Evolutionary conservation across 2,113 vertebrate species (phyloP).

Genomic region (Clarias gariepinus): DNA sequence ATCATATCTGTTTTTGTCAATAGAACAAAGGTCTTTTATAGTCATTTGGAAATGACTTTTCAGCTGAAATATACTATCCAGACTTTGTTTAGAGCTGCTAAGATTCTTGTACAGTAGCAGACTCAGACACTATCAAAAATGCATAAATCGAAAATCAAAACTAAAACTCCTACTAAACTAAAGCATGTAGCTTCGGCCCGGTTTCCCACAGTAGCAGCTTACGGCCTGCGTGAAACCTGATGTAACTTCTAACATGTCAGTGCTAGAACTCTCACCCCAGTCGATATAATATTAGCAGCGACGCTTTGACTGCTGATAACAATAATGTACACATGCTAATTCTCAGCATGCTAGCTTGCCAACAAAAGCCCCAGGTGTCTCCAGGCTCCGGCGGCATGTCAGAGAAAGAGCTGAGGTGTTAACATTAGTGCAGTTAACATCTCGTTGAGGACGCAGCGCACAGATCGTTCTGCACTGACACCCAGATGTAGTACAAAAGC

Average conservation of each 20-base stretch:
- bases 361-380: constrained; percentile 48
- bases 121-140: too few species aligned
- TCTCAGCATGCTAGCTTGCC: constrained; percentile 18
- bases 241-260: not conserved
- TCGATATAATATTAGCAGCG: constrained; percentile 20
- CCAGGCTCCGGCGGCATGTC: not conserved
- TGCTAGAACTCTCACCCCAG: not conserved
- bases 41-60: not conserved
- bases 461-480: constrained; percentile 14
- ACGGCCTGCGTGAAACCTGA: not conserved
- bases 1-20: not conserved
- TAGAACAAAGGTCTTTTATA: not conserved
- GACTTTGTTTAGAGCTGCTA: too few species aligned
- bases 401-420: constrained; percentile 18
- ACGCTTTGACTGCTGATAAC: constrained; percentile 8
- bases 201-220: not conserved
- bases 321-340: constrained; percentile 39
- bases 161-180: not conserved
- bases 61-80: too few species aligned
- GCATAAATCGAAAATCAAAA: not conserved
- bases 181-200: not conserved
- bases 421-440: constrained; percentile 32
- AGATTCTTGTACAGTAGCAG: not conserved
- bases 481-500: not conserved
- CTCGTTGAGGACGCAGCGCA: constrained; percentile 34